A percentile compares a stretch with the other conserved stretches of the same genome.
These are phyloP conservation scores for Dreissena rostriformis DNA, from an alignment of 1,140 invertebrate genomes.

Conservation along the genomic window DNA sequence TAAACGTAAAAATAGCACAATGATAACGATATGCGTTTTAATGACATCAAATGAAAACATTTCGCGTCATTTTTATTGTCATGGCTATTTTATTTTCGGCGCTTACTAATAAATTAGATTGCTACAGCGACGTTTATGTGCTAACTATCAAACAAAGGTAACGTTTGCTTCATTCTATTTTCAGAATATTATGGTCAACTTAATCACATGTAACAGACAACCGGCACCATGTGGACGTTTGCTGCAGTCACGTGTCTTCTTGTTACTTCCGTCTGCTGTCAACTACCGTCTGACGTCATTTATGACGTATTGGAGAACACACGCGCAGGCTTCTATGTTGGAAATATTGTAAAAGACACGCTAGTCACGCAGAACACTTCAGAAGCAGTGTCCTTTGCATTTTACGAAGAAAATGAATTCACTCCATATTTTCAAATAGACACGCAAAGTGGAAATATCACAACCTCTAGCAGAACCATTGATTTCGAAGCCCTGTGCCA, in stretches of 20 bases:
- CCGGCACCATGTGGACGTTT: too few species aligned
- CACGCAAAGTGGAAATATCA: conserved; percentile 27
- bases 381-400: neutral
- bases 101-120: too few species aligned
- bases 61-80: too few species aligned
- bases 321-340: conserved; percentile 29
- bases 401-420: neutral
- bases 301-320: conserved; percentile 33
- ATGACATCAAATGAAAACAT: too few species aligned
- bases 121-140: too few species aligned
- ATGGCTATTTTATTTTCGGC: too few species aligned
- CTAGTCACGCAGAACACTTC: conserved; percentile 14
- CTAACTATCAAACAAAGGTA: too few species aligned
- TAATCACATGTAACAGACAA: neutral
- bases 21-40: too few species aligned
- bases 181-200: neutral
- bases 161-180: too few species aligned
- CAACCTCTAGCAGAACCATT: conserved; percentile 54
- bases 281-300: neutral
- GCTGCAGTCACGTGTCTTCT: neutral
- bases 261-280: neutral
- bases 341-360: conserved; percentile 36
- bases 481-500: conserved; percentile 68
- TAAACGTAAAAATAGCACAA: too few species aligned
- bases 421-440: conserved; percentile 30